phyloP scores from a whole-genome alignment of 2,888 invertebrate genomes.

The Philereme transversata region DNA sequence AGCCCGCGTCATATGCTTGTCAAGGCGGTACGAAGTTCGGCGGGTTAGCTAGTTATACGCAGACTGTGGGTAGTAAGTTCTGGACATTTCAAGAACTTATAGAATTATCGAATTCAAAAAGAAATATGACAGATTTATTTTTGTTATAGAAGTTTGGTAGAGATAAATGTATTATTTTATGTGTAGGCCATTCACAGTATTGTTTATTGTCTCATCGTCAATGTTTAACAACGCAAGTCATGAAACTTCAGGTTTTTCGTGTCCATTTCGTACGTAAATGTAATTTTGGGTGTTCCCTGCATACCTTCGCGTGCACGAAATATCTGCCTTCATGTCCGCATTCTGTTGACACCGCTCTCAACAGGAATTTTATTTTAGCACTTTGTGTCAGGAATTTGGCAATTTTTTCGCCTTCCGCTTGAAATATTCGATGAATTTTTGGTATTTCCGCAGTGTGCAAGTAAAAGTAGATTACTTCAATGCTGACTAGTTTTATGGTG shows the following conservation, averaged over 20 bases:
- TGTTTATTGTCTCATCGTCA: background rate
- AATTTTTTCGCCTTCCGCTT: slow-evolving; percentile 13
- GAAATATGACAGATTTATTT: no score
- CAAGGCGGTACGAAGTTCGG: no score
- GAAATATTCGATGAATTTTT: slow-evolving; percentile 14
- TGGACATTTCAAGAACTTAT: no score
- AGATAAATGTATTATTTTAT: no score
- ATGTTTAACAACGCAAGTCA: slow-evolving; percentile 11
- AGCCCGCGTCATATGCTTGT: no score
- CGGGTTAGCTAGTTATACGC: no score
- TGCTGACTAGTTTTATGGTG: no score
- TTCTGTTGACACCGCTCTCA: slow-evolving; percentile 26
- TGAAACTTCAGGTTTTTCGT: slow-evolving; percentile 16
- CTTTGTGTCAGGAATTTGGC: slow-evolving; percentile 18
- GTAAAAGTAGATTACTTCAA: no score
- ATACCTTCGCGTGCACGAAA: slow-evolving; percentile 25
- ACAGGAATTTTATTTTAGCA: slow-evolving; percentile 31
- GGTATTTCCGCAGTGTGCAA: background rate
- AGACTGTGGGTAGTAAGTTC: no score
- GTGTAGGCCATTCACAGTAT: no score
- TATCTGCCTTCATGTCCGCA: slow-evolving; percentile 20
- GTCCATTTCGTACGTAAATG: slow-evolving; percentile 23
- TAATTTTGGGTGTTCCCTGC: slow-evolving; percentile 27
- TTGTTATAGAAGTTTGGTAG: no score
- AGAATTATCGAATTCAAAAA: no score